Evolutionary conservation across 2,888 invertebrate species (phyloP).

Genomic region (Chymomyza amoena): DNA sequence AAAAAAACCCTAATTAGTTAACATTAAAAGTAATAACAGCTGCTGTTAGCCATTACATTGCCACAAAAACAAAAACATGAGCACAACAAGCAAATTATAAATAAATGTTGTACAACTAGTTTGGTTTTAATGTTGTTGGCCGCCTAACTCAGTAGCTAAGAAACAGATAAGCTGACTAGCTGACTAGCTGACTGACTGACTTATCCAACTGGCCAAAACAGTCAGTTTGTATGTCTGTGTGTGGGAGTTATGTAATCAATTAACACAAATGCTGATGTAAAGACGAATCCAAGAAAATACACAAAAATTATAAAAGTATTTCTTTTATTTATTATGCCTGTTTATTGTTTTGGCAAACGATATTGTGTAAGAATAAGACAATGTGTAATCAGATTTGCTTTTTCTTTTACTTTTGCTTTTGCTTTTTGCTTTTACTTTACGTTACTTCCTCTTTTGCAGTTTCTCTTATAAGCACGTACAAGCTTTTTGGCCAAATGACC

Average conservation of each 20-base stretch:
- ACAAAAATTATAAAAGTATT: conserved; percentile 21
- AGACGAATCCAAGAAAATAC: conserved; percentile 29
- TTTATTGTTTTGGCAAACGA: conserved; percentile 21
- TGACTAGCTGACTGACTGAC: conserved; percentile 27
- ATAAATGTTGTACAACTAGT: background rate
- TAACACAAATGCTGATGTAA: conserved; percentile 55
- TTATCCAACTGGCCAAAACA: conserved; percentile 15
- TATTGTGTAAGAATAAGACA: background rate
- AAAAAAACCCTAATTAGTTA: background rate
- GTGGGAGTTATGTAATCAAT: conserved; percentile 64
- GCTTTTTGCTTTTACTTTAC: no score
- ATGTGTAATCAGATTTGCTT: background rate
- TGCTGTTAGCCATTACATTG: background rate
- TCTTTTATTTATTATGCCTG: conserved; percentile 15
- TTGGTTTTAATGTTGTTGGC: background rate
- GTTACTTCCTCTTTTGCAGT: conserved; percentile 5
- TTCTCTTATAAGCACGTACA: conserved; percentile 6
- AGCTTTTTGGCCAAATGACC: conserved; percentile 6
- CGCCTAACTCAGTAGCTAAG: background rate
- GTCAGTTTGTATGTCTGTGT: conserved; percentile 15
- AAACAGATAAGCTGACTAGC: background rate
- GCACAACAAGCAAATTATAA: background rate
- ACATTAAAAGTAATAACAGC: background rate
- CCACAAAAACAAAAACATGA: background rate
- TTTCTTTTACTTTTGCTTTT: conserved; percentile 2